Evolutionary conservation across 2,113 vertebrate genomes (phyloP).

Genomic region (Tragelaphus strepsiceros): DNA sequence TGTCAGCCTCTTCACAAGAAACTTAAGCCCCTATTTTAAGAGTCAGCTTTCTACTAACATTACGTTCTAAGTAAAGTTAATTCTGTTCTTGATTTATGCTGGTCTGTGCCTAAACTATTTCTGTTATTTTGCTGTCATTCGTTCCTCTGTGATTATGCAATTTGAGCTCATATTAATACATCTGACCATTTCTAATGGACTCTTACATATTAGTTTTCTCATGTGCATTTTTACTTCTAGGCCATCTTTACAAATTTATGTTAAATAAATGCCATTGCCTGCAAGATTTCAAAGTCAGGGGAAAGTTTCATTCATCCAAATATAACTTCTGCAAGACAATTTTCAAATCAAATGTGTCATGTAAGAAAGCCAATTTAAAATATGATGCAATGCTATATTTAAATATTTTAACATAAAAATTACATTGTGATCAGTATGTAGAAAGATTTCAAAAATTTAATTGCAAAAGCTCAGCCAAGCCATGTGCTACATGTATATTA

Average conservation of each 20-base stretch:
- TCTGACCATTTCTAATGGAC: conserved; percentile 59
- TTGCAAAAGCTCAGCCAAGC: neutral
- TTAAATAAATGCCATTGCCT: conserved; percentile 55
- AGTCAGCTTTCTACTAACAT: neutral
- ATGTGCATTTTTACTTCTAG: conserved; percentile 49
- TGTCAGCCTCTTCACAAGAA: conserved; percentile 33
- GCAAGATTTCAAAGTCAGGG: conserved; percentile 45
- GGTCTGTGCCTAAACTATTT: conserved; percentile 58
- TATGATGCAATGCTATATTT: neutral
- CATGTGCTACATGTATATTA: neutral
- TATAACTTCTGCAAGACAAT: neutral
- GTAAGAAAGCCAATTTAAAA: neutral
- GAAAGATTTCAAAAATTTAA: neutral
- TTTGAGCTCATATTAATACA: conserved; percentile 46
- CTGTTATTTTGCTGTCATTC: conserved; percentile 48
- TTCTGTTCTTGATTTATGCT: conserved; percentile 33
- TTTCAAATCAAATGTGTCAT: neutral
- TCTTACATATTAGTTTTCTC: conserved; percentile 56
- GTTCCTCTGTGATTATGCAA: conserved; percentile 58
- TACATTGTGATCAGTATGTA: neutral
- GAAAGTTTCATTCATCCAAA: neutral
- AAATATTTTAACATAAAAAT: conserved; percentile 8
- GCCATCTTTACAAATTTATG: conserved; percentile 60
- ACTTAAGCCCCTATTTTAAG: neutral
- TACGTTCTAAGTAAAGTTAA: conserved; percentile 70